Evolutionary conservation across 2,113 vertebrate genomes (phyloP).

Genomic region (Cygnus buccinator): DNA sequence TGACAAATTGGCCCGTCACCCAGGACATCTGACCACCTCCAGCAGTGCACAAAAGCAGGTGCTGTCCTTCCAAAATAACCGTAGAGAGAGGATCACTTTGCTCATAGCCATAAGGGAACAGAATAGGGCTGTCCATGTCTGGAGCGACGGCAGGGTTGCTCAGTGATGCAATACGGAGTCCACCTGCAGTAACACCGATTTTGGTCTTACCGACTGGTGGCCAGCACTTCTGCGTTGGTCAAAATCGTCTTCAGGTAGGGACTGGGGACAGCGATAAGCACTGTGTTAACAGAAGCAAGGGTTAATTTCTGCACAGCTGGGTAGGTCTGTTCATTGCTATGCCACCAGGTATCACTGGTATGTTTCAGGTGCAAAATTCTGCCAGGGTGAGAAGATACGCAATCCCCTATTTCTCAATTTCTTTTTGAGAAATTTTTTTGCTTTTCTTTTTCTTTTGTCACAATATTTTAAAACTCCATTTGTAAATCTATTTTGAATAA

Average conservation of each 20-base stretch:
- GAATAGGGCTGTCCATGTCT: background rate
- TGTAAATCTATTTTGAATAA: background rate
- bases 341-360: background rate
- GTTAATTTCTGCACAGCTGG: background rate
- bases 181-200: background rate
- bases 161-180: background rate
- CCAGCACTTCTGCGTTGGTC: background rate
- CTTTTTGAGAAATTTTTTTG: background rate
- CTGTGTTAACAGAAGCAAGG: background rate
- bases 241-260: background rate
- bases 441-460: background rate
- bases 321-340: background rate
- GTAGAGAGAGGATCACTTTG: background rate
- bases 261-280: background rate
- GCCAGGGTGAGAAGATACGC: background rate
- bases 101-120: rapidly evolving
- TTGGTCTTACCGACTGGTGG: background rate
- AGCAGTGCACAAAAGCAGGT: background rate
- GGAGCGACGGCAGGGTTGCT: background rate
- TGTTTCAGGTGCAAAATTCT: background rate
- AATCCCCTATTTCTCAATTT: background rate
- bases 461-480: background rate
- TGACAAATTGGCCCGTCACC: background rate
- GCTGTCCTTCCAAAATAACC: background rate
- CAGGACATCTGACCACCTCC: background rate